phyloP scores from a whole-genome alignment of 2,888 invertebrate species.

The Bellardia bayeri region DNA sequence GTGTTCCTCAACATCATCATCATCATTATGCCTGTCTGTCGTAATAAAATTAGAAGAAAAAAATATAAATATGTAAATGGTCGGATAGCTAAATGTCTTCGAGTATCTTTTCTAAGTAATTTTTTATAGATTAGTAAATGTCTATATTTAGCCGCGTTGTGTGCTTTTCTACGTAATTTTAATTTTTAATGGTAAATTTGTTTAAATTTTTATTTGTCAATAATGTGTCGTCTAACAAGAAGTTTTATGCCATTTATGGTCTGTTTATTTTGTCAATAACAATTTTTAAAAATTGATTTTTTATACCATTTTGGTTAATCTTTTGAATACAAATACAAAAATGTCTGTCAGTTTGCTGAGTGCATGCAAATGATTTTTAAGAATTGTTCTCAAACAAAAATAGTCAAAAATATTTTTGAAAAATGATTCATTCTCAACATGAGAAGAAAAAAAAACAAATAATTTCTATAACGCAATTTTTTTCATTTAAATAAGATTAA shows the following conservation, averaged over 20 bases:
- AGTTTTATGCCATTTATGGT: constrained; percentile 47
- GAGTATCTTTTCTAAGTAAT: background rate
- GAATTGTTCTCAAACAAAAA: constrained; percentile 16
- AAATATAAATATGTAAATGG: constrained; percentile 1
- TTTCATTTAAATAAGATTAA: constrained; percentile 4
- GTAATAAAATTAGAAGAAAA: background rate
- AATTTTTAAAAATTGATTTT: constrained; percentile 1
- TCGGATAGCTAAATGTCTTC: constrained; percentile 4
- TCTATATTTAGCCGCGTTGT: constrained; percentile 2
- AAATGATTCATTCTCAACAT: constrained; percentile 32
- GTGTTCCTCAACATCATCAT: background rate
- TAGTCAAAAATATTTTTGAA: background rate
- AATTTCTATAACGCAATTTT: background rate
- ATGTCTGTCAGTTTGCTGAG: background rate
- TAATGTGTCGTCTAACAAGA: constrained; percentile 28
- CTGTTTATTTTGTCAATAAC: constrained; percentile 20
- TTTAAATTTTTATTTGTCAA: constrained; percentile 31
- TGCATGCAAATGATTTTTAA: constrained; percentile 42
- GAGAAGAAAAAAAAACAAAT: background rate
- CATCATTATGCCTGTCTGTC: background rate
- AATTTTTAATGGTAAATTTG: constrained; percentile 34
- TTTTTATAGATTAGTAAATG: background rate
- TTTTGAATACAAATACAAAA: constrained; percentile 12
- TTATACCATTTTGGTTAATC: background rate
- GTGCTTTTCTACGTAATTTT: constrained; percentile 8